Evolutionary conservation across 2,113 vertebrate genomes (phyloP), one percentile per base, ranked within the genome.

Genomic region (Equus quagga): DNA sequence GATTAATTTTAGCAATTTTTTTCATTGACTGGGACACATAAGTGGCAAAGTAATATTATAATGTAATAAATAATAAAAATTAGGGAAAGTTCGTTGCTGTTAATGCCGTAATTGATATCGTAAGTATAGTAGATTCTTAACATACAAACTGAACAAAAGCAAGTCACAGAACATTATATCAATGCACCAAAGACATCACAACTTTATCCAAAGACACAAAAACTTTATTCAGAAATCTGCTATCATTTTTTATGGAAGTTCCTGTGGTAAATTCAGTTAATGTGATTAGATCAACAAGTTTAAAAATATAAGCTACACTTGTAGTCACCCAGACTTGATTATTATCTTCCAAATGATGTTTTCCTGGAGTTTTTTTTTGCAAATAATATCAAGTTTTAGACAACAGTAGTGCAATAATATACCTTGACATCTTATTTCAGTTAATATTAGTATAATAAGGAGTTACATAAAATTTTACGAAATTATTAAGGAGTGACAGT

Each of bases 301-400:
- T 36, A 78, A 90, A 96, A 76, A 67, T 54, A n/a, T 62, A 67
- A 81, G 0, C 15, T 83, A 62, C 5, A 7, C 4, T 72, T 94
- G 13, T 0, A 33, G 26, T 65, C 36, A 67, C 51, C 12, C 13
- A 60, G 8, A 84, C 15, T 87, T 81, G 33, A 93, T 88, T 94
- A 70, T 41, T 51, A 8, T 62, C 2, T 95, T 82, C 14, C 49
- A 82, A 78, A 56, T 51, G 8, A 69, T 82, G 18, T 36, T 67
- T 94, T 28, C n/a, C n/a, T 84, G 2, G 28, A 81, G 21, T 85
- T 95, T 17, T 78, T 78, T 92, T 92, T 95, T 94, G 93, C 28
- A 95, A 96, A 67, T 60, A 76, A 18, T 58, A 67, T 24, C 14
- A n/a, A 87, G 19, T 78, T n/a, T 54, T 76, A 84, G 8, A 78